Evolutionary conservation across 2,888 invertebrate species (phyloP).

Genomic region (Stictocephala bisonia): DNA sequence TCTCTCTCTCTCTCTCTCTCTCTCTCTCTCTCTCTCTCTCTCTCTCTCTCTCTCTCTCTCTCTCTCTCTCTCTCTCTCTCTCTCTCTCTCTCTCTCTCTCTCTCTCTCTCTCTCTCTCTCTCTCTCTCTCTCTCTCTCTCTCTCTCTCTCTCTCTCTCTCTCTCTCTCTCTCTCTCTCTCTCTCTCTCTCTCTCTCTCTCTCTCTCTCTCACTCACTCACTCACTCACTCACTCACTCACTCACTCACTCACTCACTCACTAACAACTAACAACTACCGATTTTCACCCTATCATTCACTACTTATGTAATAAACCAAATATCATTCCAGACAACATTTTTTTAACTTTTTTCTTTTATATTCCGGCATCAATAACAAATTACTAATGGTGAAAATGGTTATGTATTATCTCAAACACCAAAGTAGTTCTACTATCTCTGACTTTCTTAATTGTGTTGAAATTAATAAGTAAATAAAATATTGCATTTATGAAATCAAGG

Average conservation of each 20-base stretch:
- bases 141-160: background rate
- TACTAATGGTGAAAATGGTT: too few relatives aligned
- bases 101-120: background rate
- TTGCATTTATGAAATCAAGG: too few relatives aligned
- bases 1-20: constrained; percentile 29
- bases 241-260: constrained; percentile 32
- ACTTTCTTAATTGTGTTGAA: too few relatives aligned
- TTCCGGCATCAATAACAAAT: too few relatives aligned
- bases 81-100: background rate
- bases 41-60: background rate
- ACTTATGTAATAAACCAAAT: too few relatives aligned
- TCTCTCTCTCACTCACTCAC: constrained; percentile 10
- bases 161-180: background rate
- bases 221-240: constrained; percentile 12
- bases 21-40: constrained; percentile 31
- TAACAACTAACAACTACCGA: too few relatives aligned
- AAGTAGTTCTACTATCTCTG: too few relatives aligned
- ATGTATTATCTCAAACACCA: too few relatives aligned
- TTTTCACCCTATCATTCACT: too few relatives aligned
- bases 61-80: background rate
- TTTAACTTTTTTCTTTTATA: too few relatives aligned
- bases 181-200: constrained; percentile 14
- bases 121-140: background rate
- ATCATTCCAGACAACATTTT: too few relatives aligned
- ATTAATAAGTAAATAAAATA: too few relatives aligned